Base-by-base conservation (phyloP, 1,140 invertebrate species). In the Laodelphax striatellus region DNA sequence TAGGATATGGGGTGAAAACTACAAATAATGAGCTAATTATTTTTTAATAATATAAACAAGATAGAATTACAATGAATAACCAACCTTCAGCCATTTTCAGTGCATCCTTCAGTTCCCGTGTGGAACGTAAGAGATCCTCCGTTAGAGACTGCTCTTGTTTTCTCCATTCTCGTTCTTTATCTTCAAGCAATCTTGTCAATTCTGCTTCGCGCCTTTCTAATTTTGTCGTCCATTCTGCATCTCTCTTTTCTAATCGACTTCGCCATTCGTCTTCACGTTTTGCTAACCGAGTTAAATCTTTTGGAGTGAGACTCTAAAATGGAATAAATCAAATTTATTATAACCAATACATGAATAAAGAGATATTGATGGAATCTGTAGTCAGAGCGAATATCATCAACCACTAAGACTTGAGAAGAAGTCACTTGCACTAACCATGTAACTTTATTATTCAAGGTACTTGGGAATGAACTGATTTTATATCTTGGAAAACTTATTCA, bases 81-180 rank as follows among this genome's bases (percentile, higher is more conserved):
- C 59, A 73, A 79, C 78, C 82, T 79, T 87, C 82, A 1, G 82
- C 79, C 64, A 79, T 74, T 66, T 78, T 79, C 11, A 88, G 70
- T 10, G 79, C 77, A 54, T 81, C 76, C 70, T 80, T 77, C 21
- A 87, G 68, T 14, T 79, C 77, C 60, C 74, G 71, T 65, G 83
- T 85, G 34, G 82, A 79, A 67, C 72, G 78, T 11, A 64, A 41
- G 5, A 69, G 52, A 38, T 67, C 64, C 34, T 66, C 62, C 8
- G 64, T 81, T 78, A 34, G 81, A 71, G 42, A 77, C 77, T 59
- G 73, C 68, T 70, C 81, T 79, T 63, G 85, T 80, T 58, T 82
- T 78, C 65, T 82, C 77, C 54, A 84, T 67, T 86, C 84, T 62
- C 79, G 76, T 64, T 85, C 83, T 70, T 82, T 85, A 58, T 83